Percentiles rank a stretch among this genome's conserved stretches.
Evolutionary conservation across 2,797 vertebrate species (phyloP).

Genomic region (Aselliscus stoliczkanus): DNA sequence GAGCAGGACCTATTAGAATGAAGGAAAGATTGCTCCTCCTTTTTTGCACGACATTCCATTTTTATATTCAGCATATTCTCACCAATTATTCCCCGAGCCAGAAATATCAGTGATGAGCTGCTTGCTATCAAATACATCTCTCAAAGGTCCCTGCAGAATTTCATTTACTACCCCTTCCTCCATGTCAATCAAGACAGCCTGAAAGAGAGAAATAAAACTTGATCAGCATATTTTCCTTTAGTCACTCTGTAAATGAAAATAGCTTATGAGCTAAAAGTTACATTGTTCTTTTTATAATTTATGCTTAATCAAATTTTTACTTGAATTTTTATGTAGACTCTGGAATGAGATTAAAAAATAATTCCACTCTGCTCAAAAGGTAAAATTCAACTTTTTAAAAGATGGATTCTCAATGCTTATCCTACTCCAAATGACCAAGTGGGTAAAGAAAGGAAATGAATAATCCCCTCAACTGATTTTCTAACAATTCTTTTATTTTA

Average conservation of each 20-base stretch:
- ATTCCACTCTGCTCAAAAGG: neutral
- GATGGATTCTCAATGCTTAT: neutral
- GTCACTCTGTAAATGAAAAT: slow-evolving; percentile 37
- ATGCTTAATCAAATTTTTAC: slow-evolving; percentile 12
- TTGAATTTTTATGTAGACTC: neutral
- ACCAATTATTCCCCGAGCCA: slow-evolving; percentile 99
- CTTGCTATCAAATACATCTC: slow-evolving; percentile 93
- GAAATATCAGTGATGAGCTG: slow-evolving; percentile 97
- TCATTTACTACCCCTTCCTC: slow-evolving; percentile 97
- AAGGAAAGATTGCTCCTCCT: slow-evolving; percentile 13
- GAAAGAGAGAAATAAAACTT: slow-evolving; percentile 65
- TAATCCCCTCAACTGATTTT: slow-evolving; percentile 1
- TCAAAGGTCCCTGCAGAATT: slow-evolving; percentile 93
- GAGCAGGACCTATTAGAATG: neutral
- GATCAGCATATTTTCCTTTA: slow-evolving; percentile 52
- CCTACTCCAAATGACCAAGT: neutral
- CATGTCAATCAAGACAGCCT: slow-evolving; percentile 98
- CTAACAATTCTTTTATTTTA: neutral
- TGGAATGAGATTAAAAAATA: slow-evolving; percentile 12
- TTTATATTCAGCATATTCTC: slow-evolving; percentile 71
- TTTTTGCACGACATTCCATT: slow-evolving; percentile 36
- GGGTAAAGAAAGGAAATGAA: neutral
- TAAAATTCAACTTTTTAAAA: neutral
- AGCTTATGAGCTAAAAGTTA: slow-evolving; percentile 25
- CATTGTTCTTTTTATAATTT: slow-evolving; percentile 38